Conservation (phyloP, 2,113 vertebrate genomes). For the Peromyscus maniculatus region DNA sequence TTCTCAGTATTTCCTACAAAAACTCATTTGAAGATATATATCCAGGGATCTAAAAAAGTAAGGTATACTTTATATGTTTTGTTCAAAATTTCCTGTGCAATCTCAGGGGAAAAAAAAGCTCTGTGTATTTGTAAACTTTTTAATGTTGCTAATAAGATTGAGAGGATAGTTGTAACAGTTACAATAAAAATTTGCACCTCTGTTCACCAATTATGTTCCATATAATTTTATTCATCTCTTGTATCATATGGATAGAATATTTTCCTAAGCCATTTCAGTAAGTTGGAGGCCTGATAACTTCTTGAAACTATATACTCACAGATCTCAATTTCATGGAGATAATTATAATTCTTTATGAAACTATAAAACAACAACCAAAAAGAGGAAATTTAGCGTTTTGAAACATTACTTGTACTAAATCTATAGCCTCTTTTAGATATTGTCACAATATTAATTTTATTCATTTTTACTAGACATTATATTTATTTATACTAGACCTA, state of each 20-base stretch:
- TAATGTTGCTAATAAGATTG: neutral
- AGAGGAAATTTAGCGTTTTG: neutral
- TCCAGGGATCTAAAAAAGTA: neutral
- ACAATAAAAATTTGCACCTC: neutral
- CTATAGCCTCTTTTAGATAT: neutral
- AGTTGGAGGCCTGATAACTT: neutral
- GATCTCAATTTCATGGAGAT: neutral
- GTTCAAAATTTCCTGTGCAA: neutral
- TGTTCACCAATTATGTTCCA: neutral
- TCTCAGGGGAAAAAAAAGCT: neutral
- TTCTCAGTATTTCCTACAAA: neutral
- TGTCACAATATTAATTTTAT: neutral
- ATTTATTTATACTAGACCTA: neutral
- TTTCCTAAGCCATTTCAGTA: neutral
- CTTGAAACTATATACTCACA: neutral
- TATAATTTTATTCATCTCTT: neutral
- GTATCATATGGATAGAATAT: neutral
- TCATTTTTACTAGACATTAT: neutral
- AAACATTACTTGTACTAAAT: conserved; percentile 17
- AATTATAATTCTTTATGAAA: neutral
- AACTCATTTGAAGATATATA: neutral
- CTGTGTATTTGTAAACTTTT: neutral
- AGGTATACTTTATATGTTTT: neutral
- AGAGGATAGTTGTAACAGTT: neutral
- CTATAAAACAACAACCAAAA: neutral